phyloP scores from a whole-genome alignment of 2,113 vertebrate genomes.

The Noctilio leporinus region DNA sequence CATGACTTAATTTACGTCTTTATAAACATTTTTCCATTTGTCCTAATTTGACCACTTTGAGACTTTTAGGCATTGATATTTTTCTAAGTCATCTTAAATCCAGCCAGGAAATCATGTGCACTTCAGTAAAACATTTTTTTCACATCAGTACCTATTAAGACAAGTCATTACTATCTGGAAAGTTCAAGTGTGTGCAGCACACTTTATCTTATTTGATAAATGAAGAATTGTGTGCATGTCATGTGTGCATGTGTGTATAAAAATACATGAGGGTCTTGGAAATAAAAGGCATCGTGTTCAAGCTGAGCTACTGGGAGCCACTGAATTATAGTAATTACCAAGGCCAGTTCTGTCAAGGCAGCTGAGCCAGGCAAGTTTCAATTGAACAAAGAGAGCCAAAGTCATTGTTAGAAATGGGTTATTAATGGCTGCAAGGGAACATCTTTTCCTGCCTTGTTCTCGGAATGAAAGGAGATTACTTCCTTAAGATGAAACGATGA shows the following conservation, averaged over 20 bases:
- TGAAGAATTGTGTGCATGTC: neutral
- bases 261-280: neutral
- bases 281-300: neutral
- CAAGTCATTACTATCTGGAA: neutral
- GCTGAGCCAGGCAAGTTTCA: neutral
- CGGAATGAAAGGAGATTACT: neutral
- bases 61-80: neutral
- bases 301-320: neutral
- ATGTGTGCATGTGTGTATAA: neutral
- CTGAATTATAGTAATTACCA: neutral
- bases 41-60: neutral
- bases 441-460: neutral
- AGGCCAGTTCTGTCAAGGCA: neutral
- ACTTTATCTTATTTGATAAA: neutral
- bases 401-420: neutral
- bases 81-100: neutral
- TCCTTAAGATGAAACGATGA: slow-evolving; percentile 24
- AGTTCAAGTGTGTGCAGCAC: neutral
- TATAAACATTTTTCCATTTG: neutral
- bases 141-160: neutral
- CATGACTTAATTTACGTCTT: neutral
- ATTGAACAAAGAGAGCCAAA: neutral
- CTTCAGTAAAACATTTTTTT: neutral
- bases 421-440: neutral
- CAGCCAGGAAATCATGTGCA: neutral